Base-by-base conservation (phyloP, 2,888 invertebrate species). In the Euphydryas editha region DNA sequence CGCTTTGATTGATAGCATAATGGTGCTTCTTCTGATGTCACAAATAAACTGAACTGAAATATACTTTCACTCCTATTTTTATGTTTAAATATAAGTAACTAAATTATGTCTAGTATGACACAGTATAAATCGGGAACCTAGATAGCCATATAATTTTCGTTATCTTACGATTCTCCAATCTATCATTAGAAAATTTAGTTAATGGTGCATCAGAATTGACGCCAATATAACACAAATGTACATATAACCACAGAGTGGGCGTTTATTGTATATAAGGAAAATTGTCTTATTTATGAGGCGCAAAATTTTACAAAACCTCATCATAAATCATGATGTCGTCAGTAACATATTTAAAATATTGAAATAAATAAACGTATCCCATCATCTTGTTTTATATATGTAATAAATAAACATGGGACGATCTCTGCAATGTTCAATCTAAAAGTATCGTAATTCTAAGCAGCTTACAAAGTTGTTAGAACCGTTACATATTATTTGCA, bases 1-100 rank as follows among this genome's bases (percentile, higher is more conserved):
- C 96, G 8, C 92, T 92, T 71, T 92, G 90, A 92, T 89, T 73
- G 10, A 72, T 73, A 75, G 72, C 66, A 49, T 61, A 62, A 68
- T 30, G 30, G 30, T 30, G 30, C 30, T 30, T 30, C 1, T 30
- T 30, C 30, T 30, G 30, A 30, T 30, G 30, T 30, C 30, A 30
- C 30, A 30, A n/a, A n/a, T n/a, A n/a, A 30, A 30, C 30, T 30
- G 30, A 30, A 30, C 8, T 24, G 4, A 30, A 30, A 30, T 30
- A 7, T 30, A 30, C 8, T 30, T 30, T 30, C 30, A 30, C 30
- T 30, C 30, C 30, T 30, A 30, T 30, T 30, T 30, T 30, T 30
- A 30, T 30, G 30, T 30, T 30, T 2, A 30, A 30, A 30, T 7
- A 30, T n/a, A 30, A 30, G 6, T 6, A 30, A 30, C 1, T 8